Evolutionary conservation across 1,140 invertebrate genomes (phyloP).

Genomic region (Laupala kohalensis): DNA sequence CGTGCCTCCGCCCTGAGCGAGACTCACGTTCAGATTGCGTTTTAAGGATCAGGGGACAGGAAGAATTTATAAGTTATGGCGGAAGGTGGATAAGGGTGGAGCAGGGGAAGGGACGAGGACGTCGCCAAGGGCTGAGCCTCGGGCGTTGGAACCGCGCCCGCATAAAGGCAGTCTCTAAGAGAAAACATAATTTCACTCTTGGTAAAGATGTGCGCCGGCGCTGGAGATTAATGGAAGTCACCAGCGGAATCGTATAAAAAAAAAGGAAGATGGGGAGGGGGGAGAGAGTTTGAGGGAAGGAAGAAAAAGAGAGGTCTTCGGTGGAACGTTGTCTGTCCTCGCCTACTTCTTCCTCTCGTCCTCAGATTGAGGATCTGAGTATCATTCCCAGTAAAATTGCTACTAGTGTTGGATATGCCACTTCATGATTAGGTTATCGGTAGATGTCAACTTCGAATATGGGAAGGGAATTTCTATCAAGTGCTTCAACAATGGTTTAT

Average conservation of each 20-base stretch:
- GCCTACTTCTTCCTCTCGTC: no score
- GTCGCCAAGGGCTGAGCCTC: not conserved
- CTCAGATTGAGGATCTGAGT: no score
- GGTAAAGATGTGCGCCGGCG: not conserved
- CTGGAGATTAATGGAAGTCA: slow-evolving; percentile 7
- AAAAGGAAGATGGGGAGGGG: not conserved
- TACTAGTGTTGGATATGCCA: no score
- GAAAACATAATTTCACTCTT: slow-evolving; percentile 5
- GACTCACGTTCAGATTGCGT: not conserved
- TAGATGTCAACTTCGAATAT: no score
- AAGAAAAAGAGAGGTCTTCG: no score
- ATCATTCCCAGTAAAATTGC: no score
- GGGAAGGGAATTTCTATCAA: no score
- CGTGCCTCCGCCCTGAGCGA: not conserved
- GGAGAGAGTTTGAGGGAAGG: not conserved
- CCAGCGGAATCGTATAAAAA: not conserved
- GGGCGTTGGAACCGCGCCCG: not conserved
- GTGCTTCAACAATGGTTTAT: no score
- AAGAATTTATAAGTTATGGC: not conserved
- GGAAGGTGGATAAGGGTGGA: no score
- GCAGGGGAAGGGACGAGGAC: no score
- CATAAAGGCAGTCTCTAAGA: not conserved
- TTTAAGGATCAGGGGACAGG: not conserved
- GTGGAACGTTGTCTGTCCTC: no score
- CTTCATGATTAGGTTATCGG: no score